Conservation (phyloP, 2,888 invertebrate genomes). For the Dione juno region DNA sequence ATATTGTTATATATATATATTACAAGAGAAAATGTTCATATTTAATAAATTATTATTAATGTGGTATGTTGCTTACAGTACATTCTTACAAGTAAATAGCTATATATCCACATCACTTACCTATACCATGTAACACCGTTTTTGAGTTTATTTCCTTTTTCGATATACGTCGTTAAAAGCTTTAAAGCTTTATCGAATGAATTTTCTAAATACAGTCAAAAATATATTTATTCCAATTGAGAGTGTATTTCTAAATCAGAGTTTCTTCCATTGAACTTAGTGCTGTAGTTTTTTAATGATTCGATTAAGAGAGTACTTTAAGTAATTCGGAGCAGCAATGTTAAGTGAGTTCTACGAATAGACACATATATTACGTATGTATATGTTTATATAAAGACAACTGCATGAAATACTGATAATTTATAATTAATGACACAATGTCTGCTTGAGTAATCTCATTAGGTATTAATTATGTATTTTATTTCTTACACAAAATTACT, state of each 20-base stretch:
- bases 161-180: neutral
- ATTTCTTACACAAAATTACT: no score
- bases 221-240: constrained; percentile 3
- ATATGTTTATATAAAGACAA: neutral
- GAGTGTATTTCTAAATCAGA: constrained; percentile 4
- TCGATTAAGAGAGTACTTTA: neutral
- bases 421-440: neutral
- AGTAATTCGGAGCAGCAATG: neutral
- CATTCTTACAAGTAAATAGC: no score
- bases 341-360: neutral
- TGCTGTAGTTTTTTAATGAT: neutral
- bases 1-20: no score
- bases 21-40: no score
- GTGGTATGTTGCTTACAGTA: no score
- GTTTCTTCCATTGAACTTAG: neutral
- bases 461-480: neutral
- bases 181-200: constrained; percentile 3
- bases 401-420: neutral
- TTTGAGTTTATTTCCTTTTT: neutral
- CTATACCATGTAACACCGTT: neutral
- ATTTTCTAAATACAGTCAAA: constrained; percentile 14
- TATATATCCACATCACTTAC: no score
- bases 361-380: neutral
- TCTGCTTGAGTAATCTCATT: neutral
- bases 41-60: no score